Base-by-base conservation (phyloP, 2,113 vertebrate genomes). In the Callospermophilus lateralis region DNA sequence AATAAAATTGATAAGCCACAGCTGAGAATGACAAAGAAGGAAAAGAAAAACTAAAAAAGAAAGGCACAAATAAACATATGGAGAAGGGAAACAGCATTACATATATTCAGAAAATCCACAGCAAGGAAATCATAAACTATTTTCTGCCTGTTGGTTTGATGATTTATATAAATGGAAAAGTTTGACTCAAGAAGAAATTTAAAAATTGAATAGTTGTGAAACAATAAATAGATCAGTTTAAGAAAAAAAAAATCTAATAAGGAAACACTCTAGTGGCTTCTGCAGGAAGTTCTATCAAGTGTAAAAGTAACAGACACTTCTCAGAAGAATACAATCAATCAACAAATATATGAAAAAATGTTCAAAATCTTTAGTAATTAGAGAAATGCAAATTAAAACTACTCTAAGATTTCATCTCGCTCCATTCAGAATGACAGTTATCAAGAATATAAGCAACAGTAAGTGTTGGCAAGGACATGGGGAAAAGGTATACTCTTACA, bases 21-120 rank as follows among this genome's bases (percentile, higher is more conserved):
- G 48, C 1, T 70, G 61, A 92, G 24, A 83, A 0, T 51, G 53
- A 92, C 73, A 11, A 86, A 78, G 39, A 83, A 81, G 72, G 55
- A 58, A 58, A 58, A 58, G 55, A 20, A 22, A 58, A 58, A 58
- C 6, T 58, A 63, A 74, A 6, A 68, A 87, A 32, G 37, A 8
- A 70, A 83, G 32, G 32, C 24, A 90, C n/a, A 79, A 83, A 86
- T 42, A 78, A 89, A 32, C 51, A 86, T 30, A 94, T 28, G 13
- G 84, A 5, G 48, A 79, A 37, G 48, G 3, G 67, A 4, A 37
- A 61, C 10, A 88, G 15, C 2, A 65, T 34, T 81, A 72, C 1
- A 30, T 58, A 92, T 78, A 81, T 34, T 95, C 76, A 89, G 53
- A 65, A 73, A 92, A 76, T 87, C 89, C 67, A 86, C 13, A 78